Percentiles rank a stretch among this genome's conserved stretches.
Conservation (phyloP, 2,113 vertebrate species). For the Ophthalmolycus amberensis region DNA sequence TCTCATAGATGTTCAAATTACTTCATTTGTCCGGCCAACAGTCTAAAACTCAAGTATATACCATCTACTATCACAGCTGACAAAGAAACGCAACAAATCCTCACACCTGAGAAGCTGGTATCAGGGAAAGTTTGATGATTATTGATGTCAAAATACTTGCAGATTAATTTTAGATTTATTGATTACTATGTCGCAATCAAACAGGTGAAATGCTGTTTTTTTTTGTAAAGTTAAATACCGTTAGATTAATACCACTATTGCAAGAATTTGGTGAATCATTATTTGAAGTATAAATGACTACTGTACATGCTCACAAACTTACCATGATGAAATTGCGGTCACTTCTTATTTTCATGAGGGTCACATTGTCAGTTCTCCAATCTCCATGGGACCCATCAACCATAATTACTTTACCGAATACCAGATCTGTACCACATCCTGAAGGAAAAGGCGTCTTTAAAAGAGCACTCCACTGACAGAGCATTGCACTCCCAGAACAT, state of each 20-base stretch:
- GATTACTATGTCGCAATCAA: background rate
- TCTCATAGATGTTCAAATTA: background rate
- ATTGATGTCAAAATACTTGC: background rate
- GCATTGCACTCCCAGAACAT: background rate
- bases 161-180: background rate
- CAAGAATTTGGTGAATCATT: background rate
- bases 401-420: background rate
- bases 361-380: constrained; percentile 48
- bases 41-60: background rate
- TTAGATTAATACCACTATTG: background rate
- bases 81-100: background rate
- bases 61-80: background rate
- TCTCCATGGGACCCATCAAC: constrained; percentile 57
- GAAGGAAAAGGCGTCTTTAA: background rate
- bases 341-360: fast-evolving
- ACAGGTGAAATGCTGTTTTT: background rate
- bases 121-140: background rate
- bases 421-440: constrained; percentile 73
- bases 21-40: background rate
- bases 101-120: background rate
- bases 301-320: background rate
- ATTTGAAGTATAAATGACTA: background rate
- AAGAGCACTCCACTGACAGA: too few relatives aligned
- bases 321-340: constrained; percentile 72
- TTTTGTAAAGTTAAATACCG: background rate